Base-by-base conservation (phyloP, 2,888 invertebrate genomes). In the Folsomia candida region DNA sequence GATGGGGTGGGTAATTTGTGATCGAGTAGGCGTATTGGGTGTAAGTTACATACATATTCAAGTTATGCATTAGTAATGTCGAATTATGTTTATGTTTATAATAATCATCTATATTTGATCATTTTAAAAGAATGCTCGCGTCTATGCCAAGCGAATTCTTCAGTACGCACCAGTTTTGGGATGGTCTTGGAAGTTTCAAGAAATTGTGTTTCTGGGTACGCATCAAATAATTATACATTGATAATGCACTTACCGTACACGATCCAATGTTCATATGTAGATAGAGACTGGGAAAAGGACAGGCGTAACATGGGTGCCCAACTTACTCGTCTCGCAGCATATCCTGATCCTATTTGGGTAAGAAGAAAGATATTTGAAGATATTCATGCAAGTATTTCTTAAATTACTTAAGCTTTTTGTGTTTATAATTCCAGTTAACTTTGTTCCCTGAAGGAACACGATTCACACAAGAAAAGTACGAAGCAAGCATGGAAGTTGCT, bases 181-280 rank as follows among this genome's bases (percentile, higher is more conserved):
- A 47, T 97, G 97, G 97, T 91, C 92, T 81, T 97, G 96, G 95
- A 93, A 93, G 85, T 93, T 95, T 83, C 92, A 93, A 0, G 97
- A 97, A 83, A 92, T 92, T 84, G 93, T 97, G 74, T 97, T 97
- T 85, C 87, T 97, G 70, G n/a, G n/a, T n/a, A n/a, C n/a, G n/a
- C n/a, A n/a, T n/a, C n/a, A n/a, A n/a, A n/a, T n/a, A n/a, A n/a
- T n/a, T n/a, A n/a, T n/a, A n/a, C n/a, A n/a, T n/a, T n/a, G n/a
- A n/a, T n/a, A n/a, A n/a, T n/a, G n/a, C n/a, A n/a, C n/a, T n/a
- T n/a, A n/a, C n/a, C n/a, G n/a, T n/a, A n/a, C n/a, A n/a, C n/a
- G n/a, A n/a, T n/a, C n/a, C n/a, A n/a, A n/a, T n/a, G n/a, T n/a
- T n/a, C n/a, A n/a, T n/a, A n/a, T n/a, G n/a, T n/a, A n/a, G 94